A percentile compares a stretch with the other conserved stretches of the same genome.
Evolutionary conservation across 1,140 invertebrate species (phyloP).

Genomic region (Brachionus calyciflorus): DNA sequence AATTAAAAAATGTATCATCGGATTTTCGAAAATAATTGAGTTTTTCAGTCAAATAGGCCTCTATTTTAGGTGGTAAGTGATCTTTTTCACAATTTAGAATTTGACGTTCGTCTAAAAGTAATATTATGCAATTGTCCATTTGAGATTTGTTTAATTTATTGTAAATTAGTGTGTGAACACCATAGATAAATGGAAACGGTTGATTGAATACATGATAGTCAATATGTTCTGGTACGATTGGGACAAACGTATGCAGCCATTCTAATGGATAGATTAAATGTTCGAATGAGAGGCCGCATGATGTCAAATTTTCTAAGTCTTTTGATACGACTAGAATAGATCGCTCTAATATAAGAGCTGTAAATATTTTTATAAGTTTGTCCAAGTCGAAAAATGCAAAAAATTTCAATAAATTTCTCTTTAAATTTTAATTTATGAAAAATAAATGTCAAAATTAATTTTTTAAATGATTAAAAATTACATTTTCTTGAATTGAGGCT

Average conservation of each 20-base stretch:
- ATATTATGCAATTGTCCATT: conserved; percentile 16
- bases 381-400: conserved; percentile 46
- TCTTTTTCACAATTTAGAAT: conserved; percentile 34
- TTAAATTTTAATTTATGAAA: not conserved
- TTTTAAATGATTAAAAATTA: not conserved
- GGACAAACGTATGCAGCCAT: conserved; percentile 45
- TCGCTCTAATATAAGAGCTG: conserved; percentile 6
- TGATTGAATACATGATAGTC: conserved; percentile 26
- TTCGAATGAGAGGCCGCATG: conserved; percentile 35
- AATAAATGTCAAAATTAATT: not conserved
- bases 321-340: conserved; percentile 25
- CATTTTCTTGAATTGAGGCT: conserved; percentile 25
- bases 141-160: conserved; percentile 4
- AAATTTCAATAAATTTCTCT: conserved; percentile 46
- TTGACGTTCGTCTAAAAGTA: conserved; percentile 3
- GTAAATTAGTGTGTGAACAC: conserved; percentile 9
- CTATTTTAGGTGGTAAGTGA: not conserved
- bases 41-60: not conserved
- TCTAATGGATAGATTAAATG: conserved; percentile 42
- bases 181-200: conserved; percentile 46
- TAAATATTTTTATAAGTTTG: conserved; percentile 36
- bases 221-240: conserved; percentile 37
- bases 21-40: not conserved
- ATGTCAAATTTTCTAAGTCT: conserved; percentile 41
- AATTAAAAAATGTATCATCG: not conserved